Evolutionary conservation across 2,888 invertebrate genomes (phyloP).

Genomic region (Gortyna flavago): DNA sequence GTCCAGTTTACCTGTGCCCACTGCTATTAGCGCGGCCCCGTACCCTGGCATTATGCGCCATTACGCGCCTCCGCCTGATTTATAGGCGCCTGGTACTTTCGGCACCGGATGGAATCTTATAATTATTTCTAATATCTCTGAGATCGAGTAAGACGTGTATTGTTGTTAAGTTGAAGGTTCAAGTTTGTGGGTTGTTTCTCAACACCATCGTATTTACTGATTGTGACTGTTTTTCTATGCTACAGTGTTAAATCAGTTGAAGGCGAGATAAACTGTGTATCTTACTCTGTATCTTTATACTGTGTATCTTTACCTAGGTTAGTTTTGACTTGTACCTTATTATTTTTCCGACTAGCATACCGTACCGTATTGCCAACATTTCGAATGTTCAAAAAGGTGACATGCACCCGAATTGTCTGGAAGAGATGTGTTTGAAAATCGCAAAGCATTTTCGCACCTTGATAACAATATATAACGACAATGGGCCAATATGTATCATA

Average conservation of each 20-base stretch:
- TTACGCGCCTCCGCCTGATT: slow-evolving; percentile 77
- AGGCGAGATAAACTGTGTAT: no score
- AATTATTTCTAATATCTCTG: slow-evolving; percentile 55
- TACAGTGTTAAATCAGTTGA: neutral
- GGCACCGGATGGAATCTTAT: slow-evolving; percentile 65
- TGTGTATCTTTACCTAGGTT: neutral
- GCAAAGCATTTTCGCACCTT: neutral
- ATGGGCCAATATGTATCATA: neutral
- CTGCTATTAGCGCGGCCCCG: slow-evolving; percentile 57
- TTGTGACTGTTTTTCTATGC: neutral
- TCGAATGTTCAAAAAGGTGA: neutral
- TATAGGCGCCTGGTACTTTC: slow-evolving; percentile 70
- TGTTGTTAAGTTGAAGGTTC: slow-evolving; percentile 22
- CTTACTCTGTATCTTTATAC: no score
- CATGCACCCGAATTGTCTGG: neutral
- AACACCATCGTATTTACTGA: neutral
- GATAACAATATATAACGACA: neutral
- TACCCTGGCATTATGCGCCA: slow-evolving; percentile 77
- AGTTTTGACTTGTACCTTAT: neutral
- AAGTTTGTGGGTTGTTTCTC: neutral
- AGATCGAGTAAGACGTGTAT: slow-evolving; percentile 27
- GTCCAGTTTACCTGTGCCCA: slow-evolving; percentile 67
- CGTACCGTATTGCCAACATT: neutral
- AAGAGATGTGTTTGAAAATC: neutral
- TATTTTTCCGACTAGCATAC: neutral